These are phyloP conservation scores for Unio pictorum DNA, from an alignment of 2,888 invertebrate species.

Conservation along the genomic window DNA sequence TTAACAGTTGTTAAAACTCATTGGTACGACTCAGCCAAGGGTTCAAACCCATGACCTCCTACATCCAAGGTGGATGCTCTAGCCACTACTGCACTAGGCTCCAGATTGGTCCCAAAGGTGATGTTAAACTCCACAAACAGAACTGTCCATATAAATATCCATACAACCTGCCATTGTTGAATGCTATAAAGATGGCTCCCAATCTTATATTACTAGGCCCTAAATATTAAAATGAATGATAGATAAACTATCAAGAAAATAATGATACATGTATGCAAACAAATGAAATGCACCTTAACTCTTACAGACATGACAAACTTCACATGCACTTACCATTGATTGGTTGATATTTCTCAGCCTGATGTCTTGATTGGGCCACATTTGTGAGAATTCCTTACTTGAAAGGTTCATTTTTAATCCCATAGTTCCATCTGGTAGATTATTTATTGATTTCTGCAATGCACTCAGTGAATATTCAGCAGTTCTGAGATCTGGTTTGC, in stretches of 20 bases:
- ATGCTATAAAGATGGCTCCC: too few relatives aligned
- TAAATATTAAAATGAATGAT: too few relatives aligned
- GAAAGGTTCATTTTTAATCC: slow-evolving; percentile 39
- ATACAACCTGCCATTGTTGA: too few relatives aligned
- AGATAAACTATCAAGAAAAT: too few relatives aligned
- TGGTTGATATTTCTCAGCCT: slow-evolving; percentile 45
- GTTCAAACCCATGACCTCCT: too few relatives aligned
- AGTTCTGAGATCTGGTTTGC: not conserved
- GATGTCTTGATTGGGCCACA: slow-evolving; percentile 64
- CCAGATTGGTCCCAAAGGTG: too few relatives aligned
- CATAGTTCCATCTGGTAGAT: slow-evolving; percentile 9
- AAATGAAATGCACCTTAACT: not conserved
- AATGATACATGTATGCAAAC: not conserved
- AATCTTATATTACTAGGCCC: not conserved
- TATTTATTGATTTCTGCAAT: slow-evolving; percentile 34
- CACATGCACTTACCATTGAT: slow-evolving; percentile 23
- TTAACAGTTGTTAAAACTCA: too few relatives aligned
- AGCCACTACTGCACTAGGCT: too few relatives aligned
- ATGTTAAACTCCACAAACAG: too few relatives aligned
- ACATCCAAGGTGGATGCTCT: too few relatives aligned
- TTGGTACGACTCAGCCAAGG: too few relatives aligned
- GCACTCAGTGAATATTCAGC: slow-evolving; percentile 22
- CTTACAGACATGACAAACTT: not conserved
- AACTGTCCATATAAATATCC: too few relatives aligned
- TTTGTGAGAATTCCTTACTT: slow-evolving; percentile 57